Evolutionary conservation across 2,888 invertebrate genomes (phyloP).

Genomic region (Xestia sexstrigata): DNA sequence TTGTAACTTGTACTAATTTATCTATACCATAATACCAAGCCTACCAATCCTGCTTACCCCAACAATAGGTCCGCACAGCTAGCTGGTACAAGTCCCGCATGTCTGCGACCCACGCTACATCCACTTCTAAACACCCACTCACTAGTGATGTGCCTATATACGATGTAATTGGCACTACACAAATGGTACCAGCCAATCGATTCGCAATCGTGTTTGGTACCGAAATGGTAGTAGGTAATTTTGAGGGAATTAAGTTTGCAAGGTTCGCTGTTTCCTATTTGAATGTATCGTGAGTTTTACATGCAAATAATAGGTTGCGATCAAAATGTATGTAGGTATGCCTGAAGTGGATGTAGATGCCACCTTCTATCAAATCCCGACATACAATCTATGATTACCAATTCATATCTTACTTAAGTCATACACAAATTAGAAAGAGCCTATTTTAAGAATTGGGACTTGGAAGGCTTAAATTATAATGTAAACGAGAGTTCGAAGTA

Average conservation of each 20-base stretch:
- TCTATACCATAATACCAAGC: slow-evolving; percentile 4
- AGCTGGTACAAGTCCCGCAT: slow-evolving; percentile 38
- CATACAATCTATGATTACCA: too few species aligned
- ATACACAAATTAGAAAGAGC: not conserved
- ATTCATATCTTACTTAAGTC: not conserved
- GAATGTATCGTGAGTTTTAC: not conserved
- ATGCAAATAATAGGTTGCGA: slow-evolving; percentile 16
- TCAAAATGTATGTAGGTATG: not conserved
- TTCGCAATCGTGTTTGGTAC: slow-evolving; percentile 22
- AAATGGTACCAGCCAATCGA: slow-evolving; percentile 36
- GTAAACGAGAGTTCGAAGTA: not conserved
- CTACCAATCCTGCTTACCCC: slow-evolving; percentile 47
- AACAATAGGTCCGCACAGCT: slow-evolving; percentile 38
- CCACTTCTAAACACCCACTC: slow-evolving; percentile 62
- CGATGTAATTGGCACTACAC: slow-evolving; percentile 35
- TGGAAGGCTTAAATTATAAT: not conserved
- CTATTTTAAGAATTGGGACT: not conserved
- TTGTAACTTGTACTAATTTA: slow-evolving; percentile 17
- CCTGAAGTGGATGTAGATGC: not conserved
- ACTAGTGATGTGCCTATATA: slow-evolving; percentile 53
- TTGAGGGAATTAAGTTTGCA: slow-evolving; percentile 19
- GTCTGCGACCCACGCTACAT: slow-evolving; percentile 59
- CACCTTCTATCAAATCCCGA: not conserved
- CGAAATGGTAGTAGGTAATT: slow-evolving; percentile 35
- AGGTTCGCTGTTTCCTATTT: slow-evolving; percentile 3